Evolutionary conservation across 2,797 vertebrate genomes (phyloP).

Genomic region (Heliangelus exortis): DNA sequence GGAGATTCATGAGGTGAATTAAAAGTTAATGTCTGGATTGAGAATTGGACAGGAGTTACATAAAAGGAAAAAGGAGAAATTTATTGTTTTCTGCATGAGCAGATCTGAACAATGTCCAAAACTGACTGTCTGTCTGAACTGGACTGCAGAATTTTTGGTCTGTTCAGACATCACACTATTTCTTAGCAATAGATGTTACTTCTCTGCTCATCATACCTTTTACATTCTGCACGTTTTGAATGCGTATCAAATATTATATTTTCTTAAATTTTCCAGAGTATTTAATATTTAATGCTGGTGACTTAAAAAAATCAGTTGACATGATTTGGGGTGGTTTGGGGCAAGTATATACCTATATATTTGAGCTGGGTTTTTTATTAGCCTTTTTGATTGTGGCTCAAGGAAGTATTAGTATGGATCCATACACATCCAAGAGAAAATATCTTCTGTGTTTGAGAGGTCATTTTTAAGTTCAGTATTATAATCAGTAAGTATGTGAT

Average conservation of each 20-base stretch:
- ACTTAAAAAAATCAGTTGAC: neutral
- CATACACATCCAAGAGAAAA: neutral
- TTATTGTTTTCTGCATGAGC: neutral
- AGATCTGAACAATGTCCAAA: neutral
- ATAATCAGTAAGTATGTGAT: neutral
- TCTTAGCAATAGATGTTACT: neutral
- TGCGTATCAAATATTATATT: neutral
- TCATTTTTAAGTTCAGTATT: neutral
- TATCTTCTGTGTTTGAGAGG: neutral
- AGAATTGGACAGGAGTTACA: neutral
- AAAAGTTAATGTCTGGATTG: conserved; percentile 34
- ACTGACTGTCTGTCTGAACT: neutral
- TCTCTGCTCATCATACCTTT: neutral
- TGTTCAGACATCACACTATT: neutral
- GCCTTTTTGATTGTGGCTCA: neutral
- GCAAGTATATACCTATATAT: neutral
- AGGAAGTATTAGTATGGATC: neutral
- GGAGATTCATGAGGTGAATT: conserved; percentile 14
- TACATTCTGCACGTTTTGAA: neutral
- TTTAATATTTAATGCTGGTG: neutral
- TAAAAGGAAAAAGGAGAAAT: conserved; percentile 4
- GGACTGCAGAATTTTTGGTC: neutral
- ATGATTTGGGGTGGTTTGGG: neutral
- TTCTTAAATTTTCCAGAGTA: neutral
- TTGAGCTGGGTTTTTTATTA: neutral